Evolutionary conservation across 2,797 vertebrate genomes (phyloP).

Genomic region (Oreochromis grahami): DNA sequence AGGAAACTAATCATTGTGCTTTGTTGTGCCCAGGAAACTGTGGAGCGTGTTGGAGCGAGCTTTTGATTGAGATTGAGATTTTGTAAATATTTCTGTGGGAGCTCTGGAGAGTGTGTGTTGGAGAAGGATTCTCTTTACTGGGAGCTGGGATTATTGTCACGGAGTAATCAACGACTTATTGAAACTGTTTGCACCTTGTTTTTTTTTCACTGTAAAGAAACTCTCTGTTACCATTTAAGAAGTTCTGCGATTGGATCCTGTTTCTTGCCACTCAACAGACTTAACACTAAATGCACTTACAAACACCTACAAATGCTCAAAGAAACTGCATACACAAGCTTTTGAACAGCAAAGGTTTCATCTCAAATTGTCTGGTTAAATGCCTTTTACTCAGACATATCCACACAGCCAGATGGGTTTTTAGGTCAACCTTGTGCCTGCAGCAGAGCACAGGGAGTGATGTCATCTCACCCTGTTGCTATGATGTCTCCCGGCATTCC

Average conservation of each 20-base stretch:
- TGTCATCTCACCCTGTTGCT: constrained; percentile 44
- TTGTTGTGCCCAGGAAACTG: neutral
- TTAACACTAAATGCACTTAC: neutral
- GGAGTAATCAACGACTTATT: neutral
- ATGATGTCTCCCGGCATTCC: neutral
- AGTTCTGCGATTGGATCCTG: neutral
- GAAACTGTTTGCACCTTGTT: neutral
- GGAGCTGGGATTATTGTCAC: neutral
- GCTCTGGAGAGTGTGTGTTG: neutral
- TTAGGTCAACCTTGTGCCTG: constrained; percentile 33
- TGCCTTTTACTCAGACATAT: constrained; percentile 21
- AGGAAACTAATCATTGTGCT: neutral
- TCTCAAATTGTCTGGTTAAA: constrained; percentile 28
- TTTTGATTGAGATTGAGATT: neutral
- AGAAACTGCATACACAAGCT: neutral
- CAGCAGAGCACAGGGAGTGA: constrained; percentile 26
- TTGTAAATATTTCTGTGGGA: neutral
- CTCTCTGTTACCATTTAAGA: neutral
- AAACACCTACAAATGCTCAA: neutral
- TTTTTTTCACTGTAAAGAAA: neutral
- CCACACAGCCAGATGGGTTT: constrained; percentile 45
- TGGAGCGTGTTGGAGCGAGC: neutral
- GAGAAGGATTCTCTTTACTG: neutral
- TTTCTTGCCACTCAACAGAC: neutral
- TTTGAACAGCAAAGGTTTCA: constrained; percentile 6